Evolutionary conservation across 2,113 vertebrate species (phyloP).

Genomic region (Vanacampus margaritifer): DNA sequence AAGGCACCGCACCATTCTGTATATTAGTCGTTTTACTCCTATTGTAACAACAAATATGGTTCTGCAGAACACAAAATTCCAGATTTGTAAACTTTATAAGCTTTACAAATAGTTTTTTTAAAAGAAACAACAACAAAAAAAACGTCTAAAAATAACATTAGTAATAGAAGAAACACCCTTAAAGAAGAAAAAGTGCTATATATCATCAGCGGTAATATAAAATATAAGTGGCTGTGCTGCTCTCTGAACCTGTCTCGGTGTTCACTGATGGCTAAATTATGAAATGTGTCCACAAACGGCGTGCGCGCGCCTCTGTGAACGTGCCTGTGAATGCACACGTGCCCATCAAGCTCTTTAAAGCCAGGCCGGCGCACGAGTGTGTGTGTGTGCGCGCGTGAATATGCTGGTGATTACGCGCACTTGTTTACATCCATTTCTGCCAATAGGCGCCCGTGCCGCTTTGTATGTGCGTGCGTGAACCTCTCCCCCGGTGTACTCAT

Average conservation of each 20-base stretch:
- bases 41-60: background rate
- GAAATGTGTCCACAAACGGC: background rate
- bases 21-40: no score
- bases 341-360: background rate
- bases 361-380: background rate
- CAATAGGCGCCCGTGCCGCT: background rate
- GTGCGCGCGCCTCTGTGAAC: background rate
- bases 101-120: background rate
- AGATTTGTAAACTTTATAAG: background rate
- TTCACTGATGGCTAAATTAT: conserved; percentile 5
- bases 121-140: no score
- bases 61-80: background rate
- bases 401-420: conserved; percentile 11
- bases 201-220: conserved; percentile 4
- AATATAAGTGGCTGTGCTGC: conserved; percentile 2
- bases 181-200: background rate
- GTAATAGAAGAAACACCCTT: no score
- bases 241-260: background rate
- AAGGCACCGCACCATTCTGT: background rate
- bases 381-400: background rate
- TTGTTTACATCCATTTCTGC: conserved; percentile 36
- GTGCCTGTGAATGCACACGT: conserved; percentile 6
- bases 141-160: background rate
- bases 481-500: conserved; percentile 43
- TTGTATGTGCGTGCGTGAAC: conserved; percentile 12